These are phyloP conservation scores for Isaurus tuberculatus DNA, from an alignment of 92 coral and sea anemone species.

Conservation along the genomic window DNA sequence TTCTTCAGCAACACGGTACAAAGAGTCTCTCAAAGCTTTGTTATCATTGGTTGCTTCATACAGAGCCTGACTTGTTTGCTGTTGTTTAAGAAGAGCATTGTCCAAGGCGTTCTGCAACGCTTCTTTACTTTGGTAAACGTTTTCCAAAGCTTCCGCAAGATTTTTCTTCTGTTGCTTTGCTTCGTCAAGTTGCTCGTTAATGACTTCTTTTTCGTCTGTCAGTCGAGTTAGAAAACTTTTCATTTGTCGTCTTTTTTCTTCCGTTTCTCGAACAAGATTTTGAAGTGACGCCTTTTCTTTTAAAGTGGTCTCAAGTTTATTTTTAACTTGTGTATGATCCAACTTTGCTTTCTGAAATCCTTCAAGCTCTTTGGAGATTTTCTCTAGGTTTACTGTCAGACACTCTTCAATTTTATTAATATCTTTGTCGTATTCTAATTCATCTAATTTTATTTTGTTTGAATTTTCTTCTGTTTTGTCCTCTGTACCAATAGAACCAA, in stretches of 20 bases:
- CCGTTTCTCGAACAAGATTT: constrained; percentile 81
- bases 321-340: constrained; percentile 50
- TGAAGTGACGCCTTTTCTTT: constrained; percentile 77
- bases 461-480: constrained; percentile 39
- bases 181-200: constrained; percentile 83
- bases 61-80: constrained; percentile 70
- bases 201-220: constrained; percentile 83
- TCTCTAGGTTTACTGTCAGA: constrained; percentile 37
- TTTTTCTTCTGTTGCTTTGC: constrained; percentile 79
- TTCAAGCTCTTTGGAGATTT: constrained; percentile 45
- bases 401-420: constrained; percentile 23
- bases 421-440: constrained; percentile 62
- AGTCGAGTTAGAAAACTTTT: constrained; percentile 81
- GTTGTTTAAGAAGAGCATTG: constrained; percentile 79
- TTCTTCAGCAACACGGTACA: constrained; percentile 75
- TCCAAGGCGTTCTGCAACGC: constrained; percentile 74
- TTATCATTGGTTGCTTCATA: constrained; percentile 73
- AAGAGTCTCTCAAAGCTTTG: constrained; percentile 81
- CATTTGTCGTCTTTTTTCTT: constrained; percentile 83
- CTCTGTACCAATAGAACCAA: background rate
- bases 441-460: constrained; percentile 41
- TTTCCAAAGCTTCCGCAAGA: constrained; percentile 88
- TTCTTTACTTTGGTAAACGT: constrained; percentile 90
- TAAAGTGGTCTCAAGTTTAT: constrained; percentile 53
- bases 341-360: constrained; percentile 44